Percentiles rank a stretch among this genome's conserved stretches.
Conservation (phyloP, 2,113 vertebrate species). For the Rattus rattus region DNA sequence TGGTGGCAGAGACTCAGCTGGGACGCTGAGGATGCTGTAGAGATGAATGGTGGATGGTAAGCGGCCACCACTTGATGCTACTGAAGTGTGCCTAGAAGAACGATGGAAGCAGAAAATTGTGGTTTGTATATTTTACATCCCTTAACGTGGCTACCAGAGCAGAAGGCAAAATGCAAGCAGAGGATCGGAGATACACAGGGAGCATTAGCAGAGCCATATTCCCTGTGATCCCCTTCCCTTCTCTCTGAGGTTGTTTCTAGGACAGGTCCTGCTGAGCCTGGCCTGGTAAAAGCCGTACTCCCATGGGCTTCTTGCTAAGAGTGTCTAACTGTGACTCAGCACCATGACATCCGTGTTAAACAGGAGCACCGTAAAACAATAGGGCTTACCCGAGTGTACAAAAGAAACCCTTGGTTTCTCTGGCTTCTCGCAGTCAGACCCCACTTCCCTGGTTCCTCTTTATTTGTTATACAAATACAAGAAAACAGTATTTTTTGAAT, state of each 20-base stretch:
- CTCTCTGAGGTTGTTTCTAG: constrained; percentile 75
- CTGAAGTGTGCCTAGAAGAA: not conserved
- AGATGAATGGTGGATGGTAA: not conserved
- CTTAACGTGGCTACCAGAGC: not conserved
- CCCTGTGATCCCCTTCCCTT: constrained; percentile 53
- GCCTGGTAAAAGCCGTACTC: constrained; percentile 34
- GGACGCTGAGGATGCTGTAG: not conserved
- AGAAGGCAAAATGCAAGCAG: not conserved
- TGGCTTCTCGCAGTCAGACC: constrained; percentile 56
- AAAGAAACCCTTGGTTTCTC: constrained; percentile 53
- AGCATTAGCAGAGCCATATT: not conserved
- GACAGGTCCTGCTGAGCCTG: constrained; percentile 66
- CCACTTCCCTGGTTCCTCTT: constrained; percentile 25
- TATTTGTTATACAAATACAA: constrained; percentile 70
- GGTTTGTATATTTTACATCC: not conserved
- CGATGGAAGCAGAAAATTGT: not conserved
- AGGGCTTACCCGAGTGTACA: constrained; percentile 7
- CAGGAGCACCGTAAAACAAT: not conserved
- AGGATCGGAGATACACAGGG: constrained; percentile 47
- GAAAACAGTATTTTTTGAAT: constrained; percentile 31
- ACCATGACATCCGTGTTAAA: constrained; percentile 38
- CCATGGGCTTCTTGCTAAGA: constrained; percentile 30
- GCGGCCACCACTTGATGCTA: not conserved
- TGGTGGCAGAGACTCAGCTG: not conserved
- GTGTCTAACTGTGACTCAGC: constrained; percentile 29